Evolutionary conservation across 1,140 invertebrate species (phyloP), one percentile per base, ranked within the genome.

Genomic region (Vollenhovia emeryi): DNA sequence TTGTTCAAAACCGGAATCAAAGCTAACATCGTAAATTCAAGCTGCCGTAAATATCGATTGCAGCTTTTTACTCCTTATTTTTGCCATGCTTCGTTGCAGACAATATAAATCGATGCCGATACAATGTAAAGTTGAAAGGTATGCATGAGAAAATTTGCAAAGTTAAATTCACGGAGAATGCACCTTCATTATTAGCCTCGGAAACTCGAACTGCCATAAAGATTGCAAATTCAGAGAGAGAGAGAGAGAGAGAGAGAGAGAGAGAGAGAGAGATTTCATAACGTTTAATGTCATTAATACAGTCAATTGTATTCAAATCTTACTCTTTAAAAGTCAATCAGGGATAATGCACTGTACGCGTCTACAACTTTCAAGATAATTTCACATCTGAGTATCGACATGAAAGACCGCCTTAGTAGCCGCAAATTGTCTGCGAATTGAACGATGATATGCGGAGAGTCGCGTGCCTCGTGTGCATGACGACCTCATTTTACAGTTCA

Each of bases 41-140:
- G 27, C n/a, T 45, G n/a, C 36, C 24, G 40, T 82, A 82, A 82
- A 82, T 55, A 55, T 18, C 33, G 45, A 79, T 80, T 3, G 66
- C 27, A 45, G 15, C 50, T 33, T 82, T 69, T 82, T 43, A 30
- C 30, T 6, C 36, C 33, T 57, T 73, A 57, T 57, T 57, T 36
- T 33, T 69, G 6, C n/a, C 2, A 21, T 45, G 24, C 33, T 40
- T 57, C 36, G 45, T 15, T 1, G 18, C 7, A 50, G 78, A 55
- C 33, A 52, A 52, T 5, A 27, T 69, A 43, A 80, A 80, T 57
- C n/a, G 59, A 64, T 36, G 13, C 11, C 18, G 36, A 80, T 18
- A 43, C 24, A 57, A 27, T 43, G 48, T 80, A 30, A 73, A 45
- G 7, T 15, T 30, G 18, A 55, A 80, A 80, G 43, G n/a, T 55